Conservation (phyloP, 2,888 invertebrate species). For the Zhuqinia jingwanae region DNA sequence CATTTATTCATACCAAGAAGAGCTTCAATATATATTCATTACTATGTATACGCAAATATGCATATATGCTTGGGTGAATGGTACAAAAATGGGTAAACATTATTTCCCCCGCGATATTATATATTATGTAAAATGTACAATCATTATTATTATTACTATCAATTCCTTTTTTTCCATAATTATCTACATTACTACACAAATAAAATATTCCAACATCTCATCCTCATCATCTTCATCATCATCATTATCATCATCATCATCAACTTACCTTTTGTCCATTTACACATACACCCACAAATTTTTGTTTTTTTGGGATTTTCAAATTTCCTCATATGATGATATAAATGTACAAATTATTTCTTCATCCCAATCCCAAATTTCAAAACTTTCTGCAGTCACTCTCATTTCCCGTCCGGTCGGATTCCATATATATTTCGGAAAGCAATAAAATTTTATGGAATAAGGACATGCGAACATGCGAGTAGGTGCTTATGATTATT, state of each 20-base stretch:
- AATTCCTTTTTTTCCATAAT: constrained; percentile 11
- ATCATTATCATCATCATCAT: not conserved
- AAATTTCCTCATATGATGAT: not conserved
- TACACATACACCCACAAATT: not conserved
- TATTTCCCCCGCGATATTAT: not conserved
- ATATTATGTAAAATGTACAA: not conserved
- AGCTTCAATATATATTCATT: too few relatives aligned
- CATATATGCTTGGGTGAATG: not conserved
- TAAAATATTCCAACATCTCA: not conserved
- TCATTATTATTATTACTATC: not conserved
- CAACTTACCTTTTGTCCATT: not conserved
- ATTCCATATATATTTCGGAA: not conserved
- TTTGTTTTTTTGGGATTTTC: not conserved
- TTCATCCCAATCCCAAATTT: not conserved
- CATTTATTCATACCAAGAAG: too few relatives aligned
- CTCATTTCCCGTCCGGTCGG: not conserved
- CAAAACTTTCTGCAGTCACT: too few relatives aligned
- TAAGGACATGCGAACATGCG: too few relatives aligned
- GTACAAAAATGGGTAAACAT: not conserved
- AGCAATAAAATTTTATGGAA: too few relatives aligned
- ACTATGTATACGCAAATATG: too few relatives aligned
- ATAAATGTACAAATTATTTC: not conserved
- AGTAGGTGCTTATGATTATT: too few relatives aligned
- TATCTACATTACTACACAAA: constrained; percentile 10
- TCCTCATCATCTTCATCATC: not conserved